A percentile compares a stretch with the other conserved stretches of the same genome.
Conservation (phyloP, 2,888 invertebrate species). For the Drosophila gaucha region DNA sequence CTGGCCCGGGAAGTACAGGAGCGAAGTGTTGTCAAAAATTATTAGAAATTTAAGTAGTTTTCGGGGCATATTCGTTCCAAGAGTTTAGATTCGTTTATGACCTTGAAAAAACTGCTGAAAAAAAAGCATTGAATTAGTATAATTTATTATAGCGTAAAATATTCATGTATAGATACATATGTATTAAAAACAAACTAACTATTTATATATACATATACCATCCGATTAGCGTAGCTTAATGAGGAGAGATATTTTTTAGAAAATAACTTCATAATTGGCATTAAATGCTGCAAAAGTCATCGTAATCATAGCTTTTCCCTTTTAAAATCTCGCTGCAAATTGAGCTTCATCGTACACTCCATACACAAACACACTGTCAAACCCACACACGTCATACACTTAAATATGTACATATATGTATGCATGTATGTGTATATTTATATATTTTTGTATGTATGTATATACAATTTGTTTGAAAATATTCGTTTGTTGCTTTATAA, state of each 20-base stretch:
- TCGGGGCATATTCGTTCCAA: conserved; percentile 88
- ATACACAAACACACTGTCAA: conserved; percentile 5
- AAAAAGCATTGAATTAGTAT: background rate
- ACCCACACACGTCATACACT: conserved; percentile 11
- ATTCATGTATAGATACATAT: background rate
- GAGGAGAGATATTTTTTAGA: conserved; percentile 7
- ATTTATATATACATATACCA: no score
- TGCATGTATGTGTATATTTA: background rate
- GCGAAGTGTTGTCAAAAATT: conserved; percentile 96
- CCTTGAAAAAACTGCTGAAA: conserved; percentile 26
- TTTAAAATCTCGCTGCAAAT: conserved; percentile 37
- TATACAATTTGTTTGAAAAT: conserved; percentile 37
- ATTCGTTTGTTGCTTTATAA: conserved; percentile 27
- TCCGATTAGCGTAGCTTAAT: background rate
- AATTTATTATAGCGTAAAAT: no score
- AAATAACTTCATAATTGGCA: conserved; percentile 38
- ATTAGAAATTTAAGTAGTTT: conserved; percentile 96
- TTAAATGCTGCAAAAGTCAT: conserved; percentile 39
- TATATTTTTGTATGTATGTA: conserved; percentile 4
- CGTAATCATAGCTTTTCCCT: conserved; percentile 49
- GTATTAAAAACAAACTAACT: background rate
- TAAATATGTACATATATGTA: background rate
- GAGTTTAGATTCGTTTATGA: background rate
- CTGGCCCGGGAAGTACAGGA: conserved; percentile 97
- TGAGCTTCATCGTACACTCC: conserved; percentile 14